These are phyloP conservation scores for Miichthys miiuy DNA, from an alignment of 2,797 vertebrate genomes.

Conservation along the genomic window DNA sequence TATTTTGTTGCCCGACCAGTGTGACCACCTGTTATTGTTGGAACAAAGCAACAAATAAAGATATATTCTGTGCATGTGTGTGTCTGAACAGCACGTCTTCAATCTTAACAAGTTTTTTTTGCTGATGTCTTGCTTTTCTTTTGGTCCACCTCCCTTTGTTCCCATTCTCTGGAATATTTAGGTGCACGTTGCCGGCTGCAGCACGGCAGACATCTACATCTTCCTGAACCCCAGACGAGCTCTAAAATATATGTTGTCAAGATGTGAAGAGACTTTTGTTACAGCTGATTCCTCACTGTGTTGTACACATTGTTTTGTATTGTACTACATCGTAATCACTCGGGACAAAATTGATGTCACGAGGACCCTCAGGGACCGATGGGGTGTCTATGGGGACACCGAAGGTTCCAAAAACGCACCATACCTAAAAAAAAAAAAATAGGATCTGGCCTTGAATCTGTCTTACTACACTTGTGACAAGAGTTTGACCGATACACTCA, in stretches of 20 bases:
- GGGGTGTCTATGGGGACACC: background rate
- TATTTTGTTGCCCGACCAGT: background rate
- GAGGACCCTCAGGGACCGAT: background rate
- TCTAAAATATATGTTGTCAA: background rate
- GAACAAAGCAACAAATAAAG: background rate
- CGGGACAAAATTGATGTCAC: background rate
- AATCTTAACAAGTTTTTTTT: constrained; percentile 8
- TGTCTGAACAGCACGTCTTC: constrained; percentile 1
- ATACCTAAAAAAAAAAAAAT: background rate
- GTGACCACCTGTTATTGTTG: constrained; percentile 14
- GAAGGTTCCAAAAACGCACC: background rate
- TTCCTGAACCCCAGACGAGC: background rate
- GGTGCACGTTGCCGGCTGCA: background rate
- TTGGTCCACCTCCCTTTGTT: constrained; percentile 9
- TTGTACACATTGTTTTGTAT: too few species aligned
- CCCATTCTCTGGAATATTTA: constrained; percentile 4
- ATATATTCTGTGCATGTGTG: background rate
- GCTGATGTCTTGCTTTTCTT: constrained; percentile 32
- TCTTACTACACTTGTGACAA: background rate
- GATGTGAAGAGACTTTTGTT: background rate
- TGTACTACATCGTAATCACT: too few species aligned
- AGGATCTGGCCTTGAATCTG: background rate
- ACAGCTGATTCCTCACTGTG: background rate
- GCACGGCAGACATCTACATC: constrained; percentile 14
- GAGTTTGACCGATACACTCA: background rate